Conservation (phyloP, 2,797 vertebrate genomes). For the Syngnathus rostellatus region DNA sequence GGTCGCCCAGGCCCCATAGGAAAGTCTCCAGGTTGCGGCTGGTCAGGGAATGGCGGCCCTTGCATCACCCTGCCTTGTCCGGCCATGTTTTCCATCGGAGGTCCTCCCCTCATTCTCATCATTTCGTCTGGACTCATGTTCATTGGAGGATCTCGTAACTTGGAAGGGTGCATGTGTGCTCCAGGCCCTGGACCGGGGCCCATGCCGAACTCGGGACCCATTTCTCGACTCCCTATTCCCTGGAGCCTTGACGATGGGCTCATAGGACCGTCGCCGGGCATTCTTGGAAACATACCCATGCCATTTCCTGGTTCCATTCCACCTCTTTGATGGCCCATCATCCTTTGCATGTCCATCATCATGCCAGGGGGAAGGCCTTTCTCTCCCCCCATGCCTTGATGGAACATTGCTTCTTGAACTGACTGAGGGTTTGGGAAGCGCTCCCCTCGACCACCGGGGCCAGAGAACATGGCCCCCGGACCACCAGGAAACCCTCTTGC, state of each 20-base stretch:
- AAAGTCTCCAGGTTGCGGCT: conserved; percentile 86
- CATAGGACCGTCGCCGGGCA: conserved; percentile 90
- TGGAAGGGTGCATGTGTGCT: conserved; percentile 87
- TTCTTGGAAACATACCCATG: conserved; percentile 88
- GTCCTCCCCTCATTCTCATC: conserved; percentile 74
- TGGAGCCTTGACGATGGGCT: conserved; percentile 92
- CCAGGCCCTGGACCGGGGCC: conserved; percentile 80
- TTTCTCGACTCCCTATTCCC: conserved; percentile 85
- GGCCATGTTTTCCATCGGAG: conserved; percentile 67
- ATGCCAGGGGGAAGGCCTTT: conserved; percentile 89
- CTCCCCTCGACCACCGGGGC: conserved; percentile 90
- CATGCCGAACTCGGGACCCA: conserved; percentile 85
- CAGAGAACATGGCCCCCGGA: conserved; percentile 82
- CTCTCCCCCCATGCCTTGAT: conserved; percentile 91
- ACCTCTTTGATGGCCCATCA: conserved; percentile 88
- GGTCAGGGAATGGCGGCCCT: conserved; percentile 81
- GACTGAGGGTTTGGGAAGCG: conserved; percentile 93
- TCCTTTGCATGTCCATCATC: conserved; percentile 92
- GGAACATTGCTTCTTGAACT: conserved; percentile 91
- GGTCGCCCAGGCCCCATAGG: conserved; percentile 83
- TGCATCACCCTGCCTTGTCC: conserved; percentile 89
- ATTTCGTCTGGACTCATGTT: conserved; percentile 79
- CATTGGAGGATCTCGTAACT: conserved; percentile 83
- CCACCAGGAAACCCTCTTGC: conserved; percentile 83
- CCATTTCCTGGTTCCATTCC: conserved; percentile 85